These are phyloP conservation scores for Lepidotrigona ventralis DNA, from an alignment of 1,140 invertebrate genomes.

Conservation along the genomic window DNA sequence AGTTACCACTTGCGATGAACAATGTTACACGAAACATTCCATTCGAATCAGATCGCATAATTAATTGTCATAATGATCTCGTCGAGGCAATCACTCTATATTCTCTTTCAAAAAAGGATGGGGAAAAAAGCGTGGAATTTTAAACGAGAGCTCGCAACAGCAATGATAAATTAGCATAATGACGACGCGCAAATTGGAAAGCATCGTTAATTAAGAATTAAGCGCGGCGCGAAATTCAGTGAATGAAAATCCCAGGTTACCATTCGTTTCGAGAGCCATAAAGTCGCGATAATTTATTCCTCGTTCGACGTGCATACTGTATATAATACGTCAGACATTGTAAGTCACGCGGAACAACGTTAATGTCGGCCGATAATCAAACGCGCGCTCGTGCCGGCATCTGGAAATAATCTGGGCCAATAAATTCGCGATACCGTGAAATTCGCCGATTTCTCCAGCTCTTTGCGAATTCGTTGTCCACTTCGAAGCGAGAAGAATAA, in stretches of 20 bases:
- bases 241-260: background rate
- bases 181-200: background rate
- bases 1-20: too few relatives aligned
- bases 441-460: background rate
- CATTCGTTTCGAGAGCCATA: background rate
- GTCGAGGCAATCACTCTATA: too few relatives aligned
- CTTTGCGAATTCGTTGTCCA: background rate
- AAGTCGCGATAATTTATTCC: conserved; percentile 7
- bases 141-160: background rate
- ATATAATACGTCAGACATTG: conserved; percentile 1
- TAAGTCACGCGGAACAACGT: background rate
- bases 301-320: background rate
- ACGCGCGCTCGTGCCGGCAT: background rate
- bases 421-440: conserved; percentile 17
- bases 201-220: conserved; percentile 10
- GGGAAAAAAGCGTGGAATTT: background rate
- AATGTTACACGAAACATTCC: background rate
- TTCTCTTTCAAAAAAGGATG: background rate
- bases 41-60: background rate
- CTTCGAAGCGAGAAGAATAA: background rate
- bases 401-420: conserved; percentile 25
- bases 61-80: background rate
- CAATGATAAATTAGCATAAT: background rate
- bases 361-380: conserved; percentile 5
- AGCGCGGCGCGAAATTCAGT: background rate